A percentile compares a stretch with the other conserved stretches of the same genome.
phyloP scores from a whole-genome alignment of 1,140 invertebrate species.

The Diachasma alloeum region DNA sequence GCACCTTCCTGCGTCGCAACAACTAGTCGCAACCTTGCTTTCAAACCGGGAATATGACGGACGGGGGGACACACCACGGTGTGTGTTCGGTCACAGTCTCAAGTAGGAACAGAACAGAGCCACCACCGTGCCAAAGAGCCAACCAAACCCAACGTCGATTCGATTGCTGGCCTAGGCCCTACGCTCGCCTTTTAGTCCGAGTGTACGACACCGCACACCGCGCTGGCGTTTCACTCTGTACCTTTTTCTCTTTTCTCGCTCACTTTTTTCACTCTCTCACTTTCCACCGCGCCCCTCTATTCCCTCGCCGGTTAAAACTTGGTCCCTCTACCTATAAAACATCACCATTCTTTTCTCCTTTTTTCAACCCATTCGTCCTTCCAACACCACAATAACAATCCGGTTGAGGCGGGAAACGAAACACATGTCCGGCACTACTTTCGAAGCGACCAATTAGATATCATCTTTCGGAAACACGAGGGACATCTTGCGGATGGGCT shows the following conservation, averaged over 20 bases:
- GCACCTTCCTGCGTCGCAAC: conserved; percentile 60
- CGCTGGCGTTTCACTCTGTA: no score
- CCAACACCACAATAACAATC: conserved; percentile 30
- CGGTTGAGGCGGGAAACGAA: conserved; percentile 44
- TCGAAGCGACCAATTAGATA: conserved; percentile 39
- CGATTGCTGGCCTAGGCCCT: conserved; percentile 48
- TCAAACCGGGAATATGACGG: conserved; percentile 62
- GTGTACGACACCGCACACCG: no score
- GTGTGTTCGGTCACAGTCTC: conserved; percentile 10
- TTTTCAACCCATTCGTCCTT: not conserved
- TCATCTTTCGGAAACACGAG: no score
- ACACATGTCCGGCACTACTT: conserved; percentile 56
- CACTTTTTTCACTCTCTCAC: no score
- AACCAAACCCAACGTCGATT: conserved; percentile 48
- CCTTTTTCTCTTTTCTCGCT: no score
- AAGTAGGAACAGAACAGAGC: conserved; percentile 40
- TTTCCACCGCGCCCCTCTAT: no score
- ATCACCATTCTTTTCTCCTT: no score
- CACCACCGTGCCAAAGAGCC: conserved; percentile 42
- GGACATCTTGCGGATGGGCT: no score
- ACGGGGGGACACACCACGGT: conserved; percentile 47
- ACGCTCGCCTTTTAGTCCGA: conserved; percentile 8
- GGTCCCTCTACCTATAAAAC: no score
- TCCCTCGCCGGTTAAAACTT: no score
- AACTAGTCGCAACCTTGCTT: conserved; percentile 60